Evolutionary conservation across 2,113 vertebrate genomes (phyloP), one percentile per base, ranked within the genome.

Genomic region (Orientallactaga bullata): DNA sequence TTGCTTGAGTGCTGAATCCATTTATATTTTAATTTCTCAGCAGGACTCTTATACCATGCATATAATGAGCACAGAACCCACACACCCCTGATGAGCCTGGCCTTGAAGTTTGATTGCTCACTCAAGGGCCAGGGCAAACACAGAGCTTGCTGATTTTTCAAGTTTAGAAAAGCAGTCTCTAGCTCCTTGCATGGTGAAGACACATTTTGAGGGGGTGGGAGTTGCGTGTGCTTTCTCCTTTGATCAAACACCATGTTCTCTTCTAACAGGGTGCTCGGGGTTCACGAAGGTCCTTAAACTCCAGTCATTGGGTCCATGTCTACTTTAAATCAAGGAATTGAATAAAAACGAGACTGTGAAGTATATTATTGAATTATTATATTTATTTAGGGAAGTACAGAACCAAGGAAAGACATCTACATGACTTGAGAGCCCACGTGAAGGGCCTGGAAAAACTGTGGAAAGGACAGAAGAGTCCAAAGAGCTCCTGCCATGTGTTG

Each of bases 1-100:
- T 30, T 16, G n/a, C 8, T 39, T 81, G 20, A 69, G 69, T 80
- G 24, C 30, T 66, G 37, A 93, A 93, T 89, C 74, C 85, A 92
- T 81, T 51, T 76, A 58, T 81, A 65, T 63, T 81, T 95, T 85
- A 81, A 81, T 74, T 89, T 93, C 71, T 83, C 76, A 58, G 55
- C 24, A 65, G 55, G 21, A 28, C 28, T 80, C 51, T 68, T 32
- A 0, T 5, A 21, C 35, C n/a, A 24, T 55, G 16, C n/a, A 13
- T 84, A 74, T 39, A 30, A 42, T 89, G 85, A 77, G 68, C 60
- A 58, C 35, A 81, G 51, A 73, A 18, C 18, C 74, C 63, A 78
- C 18, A 78, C 18, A 60, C 8, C 71, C 65, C 10, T 60, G 55
- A 86, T 86, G 72, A 83, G 16, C n/a, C 15, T 66, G 42, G 42